These are phyloP conservation scores for Cydia pomonella DNA, from an alignment of 1,140 invertebrate genomes.

Conservation along the genomic window DNA sequence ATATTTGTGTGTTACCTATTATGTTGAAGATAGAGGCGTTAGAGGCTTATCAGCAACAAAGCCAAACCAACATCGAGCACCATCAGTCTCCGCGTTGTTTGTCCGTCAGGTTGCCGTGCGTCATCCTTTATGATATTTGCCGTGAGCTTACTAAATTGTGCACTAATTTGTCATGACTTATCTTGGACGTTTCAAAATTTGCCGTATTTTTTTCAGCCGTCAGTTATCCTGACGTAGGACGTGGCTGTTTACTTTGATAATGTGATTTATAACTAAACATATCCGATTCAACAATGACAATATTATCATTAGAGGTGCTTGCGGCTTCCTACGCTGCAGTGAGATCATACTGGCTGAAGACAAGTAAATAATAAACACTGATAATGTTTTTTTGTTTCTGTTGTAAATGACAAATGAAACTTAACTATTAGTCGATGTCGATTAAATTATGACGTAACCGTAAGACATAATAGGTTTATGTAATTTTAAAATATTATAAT, in stretches of 20 bases:
- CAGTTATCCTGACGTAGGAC: slow-evolving; percentile 41
- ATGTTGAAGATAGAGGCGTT: not conserved
- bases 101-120: slow-evolving; percentile 60
- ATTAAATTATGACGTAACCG: too few species aligned
- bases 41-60: slow-evolving; percentile 21
- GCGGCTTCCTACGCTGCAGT: slow-evolving; percentile 15
- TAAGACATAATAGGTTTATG: too few species aligned
- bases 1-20: not conserved
- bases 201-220: slow-evolving; percentile 54
- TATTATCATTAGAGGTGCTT: not conserved
- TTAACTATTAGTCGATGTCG: too few species aligned
- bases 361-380: not conserved
- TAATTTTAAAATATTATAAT: too few species aligned
- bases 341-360: not conserved
- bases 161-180: slow-evolving; percentile 71
- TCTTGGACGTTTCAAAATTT: slow-evolving; percentile 59
- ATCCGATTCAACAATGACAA: slow-evolving; percentile 19
- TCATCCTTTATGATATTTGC: slow-evolving; percentile 58
- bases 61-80: slow-evolving; percentile 10
- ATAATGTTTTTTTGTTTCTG: not conserved
- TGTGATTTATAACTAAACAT: slow-evolving; percentile 42
- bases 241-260: slow-evolving; percentile 38
- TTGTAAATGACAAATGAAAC: too few species aligned
- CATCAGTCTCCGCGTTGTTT: slow-evolving; percentile 45
- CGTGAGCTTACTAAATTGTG: slow-evolving; percentile 59